Evolutionary conservation across 2,888 invertebrate species (phyloP).

Genomic region (Pammene fasciana): DNA sequence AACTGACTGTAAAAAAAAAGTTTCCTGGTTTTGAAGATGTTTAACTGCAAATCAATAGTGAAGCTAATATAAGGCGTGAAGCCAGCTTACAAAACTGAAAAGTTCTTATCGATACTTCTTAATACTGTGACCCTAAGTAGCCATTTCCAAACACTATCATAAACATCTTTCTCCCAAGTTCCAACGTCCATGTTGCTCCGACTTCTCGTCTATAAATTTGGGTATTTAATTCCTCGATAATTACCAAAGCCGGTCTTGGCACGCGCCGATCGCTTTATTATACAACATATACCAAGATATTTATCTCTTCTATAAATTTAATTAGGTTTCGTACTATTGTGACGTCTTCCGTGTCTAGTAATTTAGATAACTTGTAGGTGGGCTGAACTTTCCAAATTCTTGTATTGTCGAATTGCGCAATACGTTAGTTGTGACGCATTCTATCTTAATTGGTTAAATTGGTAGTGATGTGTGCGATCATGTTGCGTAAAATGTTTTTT

Average conservation of each 20-base stretch:
- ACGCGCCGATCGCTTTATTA: constrained; percentile 71
- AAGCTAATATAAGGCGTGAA: no score
- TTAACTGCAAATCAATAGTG: no score
- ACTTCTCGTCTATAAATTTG: constrained; percentile 58
- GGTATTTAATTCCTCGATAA: constrained; percentile 71
- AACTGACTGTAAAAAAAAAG: no score
- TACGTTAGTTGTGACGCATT: constrained; percentile 41
- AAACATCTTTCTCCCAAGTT: constrained; percentile 6
- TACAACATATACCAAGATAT: constrained; percentile 65
- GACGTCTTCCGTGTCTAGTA: constrained; percentile 66
- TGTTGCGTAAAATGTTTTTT: constrained; percentile 1
- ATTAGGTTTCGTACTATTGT: constrained; percentile 70
- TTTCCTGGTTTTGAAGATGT: no score
- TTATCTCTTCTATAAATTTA: constrained; percentile 70
- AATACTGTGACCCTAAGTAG: neutral
- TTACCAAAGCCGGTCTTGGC: constrained; percentile 62
- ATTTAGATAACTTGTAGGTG: constrained; percentile 64
- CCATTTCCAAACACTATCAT: neutral
- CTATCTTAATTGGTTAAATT: constrained; percentile 14
- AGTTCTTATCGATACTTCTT: neutral
- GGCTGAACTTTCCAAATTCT: constrained; percentile 57
- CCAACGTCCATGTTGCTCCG: constrained; percentile 4
- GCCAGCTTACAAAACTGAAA: no score
- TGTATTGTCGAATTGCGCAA: constrained; percentile 45
- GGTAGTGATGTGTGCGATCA: neutral